Percentiles rank a stretch among this genome's conserved stretches.
Conservation (phyloP, 2,113 vertebrate genomes). For the Dromas ardeola region DNA sequence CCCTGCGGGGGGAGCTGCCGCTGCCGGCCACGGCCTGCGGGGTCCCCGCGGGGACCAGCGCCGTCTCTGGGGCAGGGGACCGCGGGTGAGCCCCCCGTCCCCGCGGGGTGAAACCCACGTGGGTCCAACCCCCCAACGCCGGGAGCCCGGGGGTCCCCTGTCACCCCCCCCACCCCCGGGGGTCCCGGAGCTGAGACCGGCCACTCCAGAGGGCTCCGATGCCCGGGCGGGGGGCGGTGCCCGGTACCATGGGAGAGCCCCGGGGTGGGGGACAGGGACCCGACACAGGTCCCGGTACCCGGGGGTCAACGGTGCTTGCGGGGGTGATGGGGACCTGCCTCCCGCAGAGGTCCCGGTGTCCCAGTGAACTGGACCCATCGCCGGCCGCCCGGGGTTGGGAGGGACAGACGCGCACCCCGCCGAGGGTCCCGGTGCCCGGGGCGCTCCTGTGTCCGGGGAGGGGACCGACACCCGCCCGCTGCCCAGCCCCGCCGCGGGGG, state of each 20-base stretch:
- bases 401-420: background rate
- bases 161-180: background rate
- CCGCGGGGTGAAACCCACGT: background rate
- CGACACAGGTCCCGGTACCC: too few relatives aligned
- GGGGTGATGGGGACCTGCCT: background rate
- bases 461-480: background rate
- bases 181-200: too few relatives aligned
- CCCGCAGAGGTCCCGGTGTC: background rate
- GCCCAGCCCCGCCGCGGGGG: background rate
- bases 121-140: background rate
- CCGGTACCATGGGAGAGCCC: background rate
- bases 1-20: background rate
- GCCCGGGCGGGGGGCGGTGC: background rate
- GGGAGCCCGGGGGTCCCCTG: too few relatives aligned
- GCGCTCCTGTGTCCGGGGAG: background rate
- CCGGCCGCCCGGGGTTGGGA: accelerated
- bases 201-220: background rate
- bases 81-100: background rate
- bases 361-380: accelerated
- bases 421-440: background rate
- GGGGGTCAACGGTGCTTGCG: background rate
- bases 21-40: background rate
- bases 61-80: background rate
- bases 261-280: background rate
- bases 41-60: background rate